A percentile compares a stretch with the other conserved stretches of the same genome.
Evolutionary conservation across 2,113 vertebrate species (phyloP).

Genomic region (Loxodonta africana): DNA sequence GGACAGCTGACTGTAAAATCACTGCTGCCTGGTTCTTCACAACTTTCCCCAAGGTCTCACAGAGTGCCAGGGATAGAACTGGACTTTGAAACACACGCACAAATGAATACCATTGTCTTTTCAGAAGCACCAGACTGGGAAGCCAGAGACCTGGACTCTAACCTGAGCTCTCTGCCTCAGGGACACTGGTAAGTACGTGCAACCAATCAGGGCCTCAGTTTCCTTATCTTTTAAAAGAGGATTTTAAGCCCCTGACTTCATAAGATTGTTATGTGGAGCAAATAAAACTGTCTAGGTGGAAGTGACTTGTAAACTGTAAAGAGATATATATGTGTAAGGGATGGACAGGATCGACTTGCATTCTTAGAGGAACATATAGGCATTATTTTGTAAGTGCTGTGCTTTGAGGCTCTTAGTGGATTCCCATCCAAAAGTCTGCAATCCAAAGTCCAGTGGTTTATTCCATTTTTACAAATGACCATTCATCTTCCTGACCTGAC

Average conservation of each 20-base stretch:
- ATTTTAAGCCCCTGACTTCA: conserved; percentile 63
- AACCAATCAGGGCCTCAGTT: conserved; percentile 8
- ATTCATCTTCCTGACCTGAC: conserved; percentile 68
- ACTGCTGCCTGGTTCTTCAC: background rate
- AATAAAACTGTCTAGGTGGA: conserved; percentile 75
- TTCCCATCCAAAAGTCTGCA: conserved; percentile 40
- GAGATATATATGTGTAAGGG: background rate
- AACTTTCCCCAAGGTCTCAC: background rate
- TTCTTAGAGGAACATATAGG: conserved; percentile 33
- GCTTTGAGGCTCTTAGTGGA: background rate
- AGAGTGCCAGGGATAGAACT: background rate
- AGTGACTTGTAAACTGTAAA: conserved; percentile 61
- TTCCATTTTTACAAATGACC: conserved; percentile 67
- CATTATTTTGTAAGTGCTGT: background rate
- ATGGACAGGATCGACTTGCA: background rate
- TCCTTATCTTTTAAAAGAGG: conserved; percentile 64
- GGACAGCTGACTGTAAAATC: background rate
- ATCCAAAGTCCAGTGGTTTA: conserved; percentile 52
- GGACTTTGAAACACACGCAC: background rate
- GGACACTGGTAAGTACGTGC: conserved; percentile 18
- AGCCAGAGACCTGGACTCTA: background rate
- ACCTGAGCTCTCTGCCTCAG: background rate
- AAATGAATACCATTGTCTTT: background rate
- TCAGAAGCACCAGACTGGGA: background rate
- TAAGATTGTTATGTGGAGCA: conserved; percentile 53